Evolutionary conservation across 2,797 vertebrate genomes (phyloP).

Genomic region (Scomberomorus guttatus): DNA sequence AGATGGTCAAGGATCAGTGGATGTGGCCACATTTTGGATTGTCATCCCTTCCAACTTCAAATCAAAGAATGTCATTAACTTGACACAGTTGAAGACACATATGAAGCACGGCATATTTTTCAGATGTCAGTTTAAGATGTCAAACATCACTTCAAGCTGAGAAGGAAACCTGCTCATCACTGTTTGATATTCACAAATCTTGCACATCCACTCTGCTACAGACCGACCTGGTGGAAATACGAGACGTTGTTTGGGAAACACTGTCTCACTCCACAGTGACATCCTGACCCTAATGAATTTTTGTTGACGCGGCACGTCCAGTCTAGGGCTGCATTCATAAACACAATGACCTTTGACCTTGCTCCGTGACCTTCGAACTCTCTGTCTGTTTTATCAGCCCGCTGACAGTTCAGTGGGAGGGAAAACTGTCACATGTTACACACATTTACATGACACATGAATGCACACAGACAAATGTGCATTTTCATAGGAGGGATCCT

Average conservation of each 20-base stretch:
- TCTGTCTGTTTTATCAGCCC: conserved; percentile 33
- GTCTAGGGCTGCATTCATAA: conserved; percentile 43
- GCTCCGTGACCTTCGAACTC: conserved; percentile 35
- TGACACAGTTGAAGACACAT: neutral
- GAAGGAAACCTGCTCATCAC: neutral
- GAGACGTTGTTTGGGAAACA: neutral
- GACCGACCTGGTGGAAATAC: neutral
- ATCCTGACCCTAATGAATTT: conserved; percentile 48
- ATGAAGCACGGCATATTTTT: neutral
- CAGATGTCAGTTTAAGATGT: neutral
- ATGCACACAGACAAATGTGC: neutral
- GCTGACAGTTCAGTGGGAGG: conserved; percentile 31
- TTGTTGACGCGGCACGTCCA: conserved; percentile 49
- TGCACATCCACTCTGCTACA: neutral
- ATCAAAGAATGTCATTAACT: neutral
- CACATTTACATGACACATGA: conserved; percentile 1
- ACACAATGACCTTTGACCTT: conserved; percentile 51
- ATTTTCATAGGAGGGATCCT: neutral
- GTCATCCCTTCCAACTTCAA: neutral
- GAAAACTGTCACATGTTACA: conserved; percentile 6
- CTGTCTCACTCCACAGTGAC: conserved; percentile 34
- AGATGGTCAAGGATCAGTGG: conserved; percentile 4
- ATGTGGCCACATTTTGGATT: neutral
- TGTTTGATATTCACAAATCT: neutral
- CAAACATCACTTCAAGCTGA: neutral